phyloP scores from a whole-genome alignment of 2,888 invertebrate species.

The Eupeodes latifasciatus region DNA sequence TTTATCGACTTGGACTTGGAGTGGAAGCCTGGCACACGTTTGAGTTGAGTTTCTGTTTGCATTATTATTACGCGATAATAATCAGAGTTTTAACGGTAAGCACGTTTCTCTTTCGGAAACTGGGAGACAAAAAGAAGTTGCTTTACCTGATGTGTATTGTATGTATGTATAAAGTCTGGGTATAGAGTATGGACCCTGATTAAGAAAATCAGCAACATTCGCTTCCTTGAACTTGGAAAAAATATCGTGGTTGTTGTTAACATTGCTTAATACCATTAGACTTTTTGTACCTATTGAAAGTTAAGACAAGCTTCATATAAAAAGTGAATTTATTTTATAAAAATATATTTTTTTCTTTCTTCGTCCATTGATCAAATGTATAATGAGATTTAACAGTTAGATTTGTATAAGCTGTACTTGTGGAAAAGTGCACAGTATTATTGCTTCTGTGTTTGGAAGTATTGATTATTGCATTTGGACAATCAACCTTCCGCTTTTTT shows the following conservation, averaged over 20 bases:
- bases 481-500: not conserved
- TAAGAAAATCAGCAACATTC: constrained; percentile 7
- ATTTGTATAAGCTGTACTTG: not conserved
- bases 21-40: constrained; percentile 33
- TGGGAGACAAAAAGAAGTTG: constrained; percentile 30
- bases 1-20: constrained; percentile 4
- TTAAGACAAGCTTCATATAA: constrained; percentile 4
- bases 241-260: constrained; percentile 11
- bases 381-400: not conserved
- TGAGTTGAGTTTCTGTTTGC: not conserved
- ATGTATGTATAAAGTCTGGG: not conserved
- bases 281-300: constrained; percentile 15
- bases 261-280: not conserved
- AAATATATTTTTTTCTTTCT: not conserved
- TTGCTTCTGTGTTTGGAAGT: not conserved
- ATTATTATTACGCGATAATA: constrained; percentile 1
- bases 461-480: constrained; percentile 10
- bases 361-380: not conserved
- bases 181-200: not conserved
- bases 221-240: constrained; percentile 61
- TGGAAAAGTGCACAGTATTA: not conserved
- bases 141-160: constrained; percentile 10
- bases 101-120: constrained; percentile 38
- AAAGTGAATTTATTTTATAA: constrained; percentile 9
- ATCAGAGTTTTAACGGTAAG: constrained; percentile 25